Percentiles rank a stretch among this genome's conserved stretches.
Evolutionary conservation across 2,113 vertebrate genomes (phyloP).

Genomic region (Sardina pilchardus): DNA sequence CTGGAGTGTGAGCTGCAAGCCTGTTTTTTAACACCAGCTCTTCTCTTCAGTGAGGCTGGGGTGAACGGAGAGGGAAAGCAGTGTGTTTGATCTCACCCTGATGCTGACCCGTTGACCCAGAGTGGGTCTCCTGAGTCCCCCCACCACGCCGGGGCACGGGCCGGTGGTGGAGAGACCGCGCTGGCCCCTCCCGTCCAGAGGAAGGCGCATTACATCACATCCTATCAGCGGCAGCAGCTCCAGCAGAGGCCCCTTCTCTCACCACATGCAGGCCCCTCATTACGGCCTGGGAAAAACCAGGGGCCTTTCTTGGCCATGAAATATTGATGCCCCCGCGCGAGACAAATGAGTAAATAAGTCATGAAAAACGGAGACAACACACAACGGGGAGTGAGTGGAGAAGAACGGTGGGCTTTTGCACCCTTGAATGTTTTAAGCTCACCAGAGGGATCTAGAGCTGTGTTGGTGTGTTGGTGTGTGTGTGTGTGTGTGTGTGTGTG

Average conservation of each 20-base stretch:
- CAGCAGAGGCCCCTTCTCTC: not conserved
- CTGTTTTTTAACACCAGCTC: not conserved
- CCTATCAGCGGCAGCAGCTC: not conserved
- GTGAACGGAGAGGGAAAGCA: not conserved
- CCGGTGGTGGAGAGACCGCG: not conserved
- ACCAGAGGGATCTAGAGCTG: slow-evolving; percentile 37
- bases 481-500: slow-evolving; percentile 11
- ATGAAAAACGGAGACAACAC: slow-evolving; percentile 66
- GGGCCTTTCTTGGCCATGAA: slow-evolving; percentile 60
- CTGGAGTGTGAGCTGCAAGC: not conserved
- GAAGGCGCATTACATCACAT: slow-evolving; percentile 4
- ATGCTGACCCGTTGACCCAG: slow-evolving; percentile 42
- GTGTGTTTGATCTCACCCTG: slow-evolving; percentile 34
- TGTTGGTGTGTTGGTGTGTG: not conserved
- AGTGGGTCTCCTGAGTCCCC: slow-evolving; percentile 29
- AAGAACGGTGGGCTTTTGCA: slow-evolving; percentile 46
- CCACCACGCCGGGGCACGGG: not conserved
- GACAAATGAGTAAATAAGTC: slow-evolving; percentile 72
- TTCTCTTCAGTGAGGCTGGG: not conserved
- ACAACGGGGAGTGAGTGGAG: slow-evolving; percentile 49
- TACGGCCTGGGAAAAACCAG: slow-evolving; percentile 61
- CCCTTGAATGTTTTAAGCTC: slow-evolving; percentile 51
- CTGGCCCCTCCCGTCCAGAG: slow-evolving; percentile 9
- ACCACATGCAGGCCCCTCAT: slow-evolving; percentile 55
- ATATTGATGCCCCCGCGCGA: slow-evolving; percentile 63